Conservation (phyloP, 1,140 invertebrate species). For the Melanaphis sacchari region DNA sequence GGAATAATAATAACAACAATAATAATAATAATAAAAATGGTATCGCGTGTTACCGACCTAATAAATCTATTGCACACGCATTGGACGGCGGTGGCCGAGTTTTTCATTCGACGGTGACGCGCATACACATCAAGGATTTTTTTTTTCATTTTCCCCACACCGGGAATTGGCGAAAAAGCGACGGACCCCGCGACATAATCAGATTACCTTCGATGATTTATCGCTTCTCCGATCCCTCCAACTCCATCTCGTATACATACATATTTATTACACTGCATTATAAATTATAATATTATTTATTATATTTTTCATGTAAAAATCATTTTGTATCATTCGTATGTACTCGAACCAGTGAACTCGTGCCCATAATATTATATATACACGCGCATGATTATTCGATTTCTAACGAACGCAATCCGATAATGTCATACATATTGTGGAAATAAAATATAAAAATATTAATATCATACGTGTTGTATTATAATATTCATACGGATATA, state of each 20-base stretch:
- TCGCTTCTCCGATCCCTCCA: background rate
- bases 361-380: no score
- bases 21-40: constrained; percentile 1
- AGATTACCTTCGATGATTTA: constrained; percentile 54
- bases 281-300: constrained; percentile 18
- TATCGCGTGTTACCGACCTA: background rate
- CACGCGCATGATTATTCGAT: background rate
- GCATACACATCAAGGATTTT: constrained; percentile 51
- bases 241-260: background rate
- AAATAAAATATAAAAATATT: background rate
- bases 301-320: background rate
- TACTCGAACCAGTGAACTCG: no score
- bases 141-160: constrained; percentile 17
- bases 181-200: constrained; percentile 44
- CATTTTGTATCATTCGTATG: background rate
- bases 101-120: constrained; percentile 32
- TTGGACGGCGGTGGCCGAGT: background rate
- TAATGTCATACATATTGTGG: no score
- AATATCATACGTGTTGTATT: background rate
- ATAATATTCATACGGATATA: background rate
- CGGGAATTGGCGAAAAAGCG: background rate
- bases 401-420: background rate
- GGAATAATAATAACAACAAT: background rate
- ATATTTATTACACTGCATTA: constrained; percentile 6
- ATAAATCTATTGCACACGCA: constrained; percentile 27